Base-by-base conservation (phyloP, 2,888 invertebrate species). In the Diarsia mendica region DNA sequence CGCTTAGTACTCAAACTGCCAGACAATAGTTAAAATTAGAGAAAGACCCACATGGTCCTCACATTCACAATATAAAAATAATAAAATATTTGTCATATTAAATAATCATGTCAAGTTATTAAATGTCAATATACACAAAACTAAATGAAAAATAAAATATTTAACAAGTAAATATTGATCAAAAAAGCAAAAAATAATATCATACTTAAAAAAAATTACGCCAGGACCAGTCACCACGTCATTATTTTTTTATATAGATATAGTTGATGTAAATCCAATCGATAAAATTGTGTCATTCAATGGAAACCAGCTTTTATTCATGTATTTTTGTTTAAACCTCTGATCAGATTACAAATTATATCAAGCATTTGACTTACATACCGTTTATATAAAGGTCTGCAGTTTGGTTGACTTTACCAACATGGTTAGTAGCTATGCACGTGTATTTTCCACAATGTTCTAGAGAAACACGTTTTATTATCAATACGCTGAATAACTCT, bases 361-460 rank as follows among this genome's bases (percentile, higher is more conserved):
- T 0, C 0, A 74, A 66, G 66, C 55, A 4, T 69, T 74, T 69
- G 48, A 67, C 8, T 23, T 39, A 83, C 94, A 93, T 95, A 98
- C 98, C 98, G 92, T 97, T 97, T 67, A 98, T 98, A 93, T 97
- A 97, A 72, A 98, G 95, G 79, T 97, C 97, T 0, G 98, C 97
- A 3, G 98, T 97, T 88, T 97, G 97, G 91, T 97, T 97, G 55
- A 97, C 97, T 92, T 97, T 97, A 0, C 98, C 97, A 6, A 98
- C 98, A 76, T 97, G 97, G 90, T 98, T 98, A 15, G 97, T 97
- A 0, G 98, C 98, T 76, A 97, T 97, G 90, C 98, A 98, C 18
- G 98, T 97, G 89, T 98, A 98, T 89, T 97, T 97, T 0, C 98
- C 98, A 87, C 97, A 97, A 86, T 98, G 98, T 83, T 97, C 97